phyloP scores from a whole-genome alignment of 30 jellyfish, hydroid and myxozoan species.

The Phacellophora camtschatica region DNA sequence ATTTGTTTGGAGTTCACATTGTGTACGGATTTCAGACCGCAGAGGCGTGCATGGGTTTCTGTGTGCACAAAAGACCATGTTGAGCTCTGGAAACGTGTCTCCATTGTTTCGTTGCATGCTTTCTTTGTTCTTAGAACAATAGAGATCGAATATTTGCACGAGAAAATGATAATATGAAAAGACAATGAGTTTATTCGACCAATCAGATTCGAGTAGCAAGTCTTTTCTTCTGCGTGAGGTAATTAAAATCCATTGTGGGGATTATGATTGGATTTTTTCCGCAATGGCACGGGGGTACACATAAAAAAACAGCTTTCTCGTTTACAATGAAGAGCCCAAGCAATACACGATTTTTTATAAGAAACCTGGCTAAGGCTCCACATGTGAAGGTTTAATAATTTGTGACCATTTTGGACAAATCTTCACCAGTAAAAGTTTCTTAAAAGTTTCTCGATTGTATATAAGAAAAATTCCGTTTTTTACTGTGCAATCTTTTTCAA shows the following conservation, averaged over 20 bases:
- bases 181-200: constrained; percentile 22
- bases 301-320: too few relatives aligned
- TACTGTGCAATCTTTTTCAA: too few relatives aligned
- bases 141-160: constrained; percentile 32
- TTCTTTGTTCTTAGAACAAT: constrained; percentile 34
- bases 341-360: too few relatives aligned
- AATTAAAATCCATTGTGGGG: too few relatives aligned
- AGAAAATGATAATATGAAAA: constrained; percentile 3
- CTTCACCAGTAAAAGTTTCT: too few relatives aligned
- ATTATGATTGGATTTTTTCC: too few relatives aligned
- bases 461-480: too few relatives aligned
- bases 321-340: too few relatives aligned
- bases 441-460: too few relatives aligned
- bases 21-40: background rate
- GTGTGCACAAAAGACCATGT: constrained; percentile 39
- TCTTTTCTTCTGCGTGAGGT: constrained; percentile 47
- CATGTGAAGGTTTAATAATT: too few relatives aligned
- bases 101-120: constrained; percentile 46
- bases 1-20: background rate
- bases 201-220: constrained; percentile 52
- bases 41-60: background rate
- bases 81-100: constrained; percentile 42
- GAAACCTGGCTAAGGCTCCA: too few relatives aligned
- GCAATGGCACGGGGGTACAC: constrained; percentile 29
- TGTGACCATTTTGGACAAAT: too few relatives aligned